These are phyloP conservation scores for Nomada hirtipes DNA, from an alignment of 2,888 invertebrate genomes.

Conservation along the genomic window DNA sequence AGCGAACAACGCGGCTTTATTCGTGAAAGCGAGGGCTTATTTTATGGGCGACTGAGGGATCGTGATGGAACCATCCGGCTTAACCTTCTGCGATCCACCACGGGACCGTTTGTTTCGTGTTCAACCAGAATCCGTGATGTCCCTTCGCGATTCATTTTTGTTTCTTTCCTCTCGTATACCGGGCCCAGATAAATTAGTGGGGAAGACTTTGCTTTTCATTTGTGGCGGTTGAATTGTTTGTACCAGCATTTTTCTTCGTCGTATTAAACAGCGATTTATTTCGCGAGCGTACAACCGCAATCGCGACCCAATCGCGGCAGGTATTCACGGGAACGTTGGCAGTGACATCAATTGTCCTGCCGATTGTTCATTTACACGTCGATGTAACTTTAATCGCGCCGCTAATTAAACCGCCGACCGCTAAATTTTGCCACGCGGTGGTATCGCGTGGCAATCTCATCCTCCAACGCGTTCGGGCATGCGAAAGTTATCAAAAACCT, in stretches of 20 bases:
- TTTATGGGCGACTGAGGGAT: slow-evolving; percentile 2
- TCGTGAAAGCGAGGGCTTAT: background rate
- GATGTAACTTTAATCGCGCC: slow-evolving; percentile 33
- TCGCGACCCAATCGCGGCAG: background rate
- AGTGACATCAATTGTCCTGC: slow-evolving; percentile 22
- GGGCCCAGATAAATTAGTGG: too few relatives aligned
- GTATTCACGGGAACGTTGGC: background rate
- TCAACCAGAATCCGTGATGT: too few relatives aligned
- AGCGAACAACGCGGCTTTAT: slow-evolving; percentile 13
- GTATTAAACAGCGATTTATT: slow-evolving; percentile 15
- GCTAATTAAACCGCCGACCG: slow-evolving; percentile 31
- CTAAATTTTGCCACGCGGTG: slow-evolving; percentile 12
- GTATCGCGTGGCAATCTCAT: background rate
- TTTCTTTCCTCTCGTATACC: background rate
- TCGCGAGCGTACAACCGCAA: background rate
- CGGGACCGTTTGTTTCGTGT: background rate
- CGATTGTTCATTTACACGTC: slow-evolving; percentile 32
- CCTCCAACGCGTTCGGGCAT: too few relatives aligned
- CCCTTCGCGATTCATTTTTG: background rate
- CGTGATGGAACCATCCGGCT: slow-evolving; percentile 2
- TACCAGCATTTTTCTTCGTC: background rate
- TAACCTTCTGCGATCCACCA: background rate
- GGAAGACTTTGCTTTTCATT: too few relatives aligned
- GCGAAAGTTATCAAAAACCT: background rate
- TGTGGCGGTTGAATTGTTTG: too few relatives aligned